Evolutionary conservation across 2,797 vertebrate genomes (phyloP), one percentile per base, ranked within the genome.

Genomic region (Heliangelus exortis): DNA sequence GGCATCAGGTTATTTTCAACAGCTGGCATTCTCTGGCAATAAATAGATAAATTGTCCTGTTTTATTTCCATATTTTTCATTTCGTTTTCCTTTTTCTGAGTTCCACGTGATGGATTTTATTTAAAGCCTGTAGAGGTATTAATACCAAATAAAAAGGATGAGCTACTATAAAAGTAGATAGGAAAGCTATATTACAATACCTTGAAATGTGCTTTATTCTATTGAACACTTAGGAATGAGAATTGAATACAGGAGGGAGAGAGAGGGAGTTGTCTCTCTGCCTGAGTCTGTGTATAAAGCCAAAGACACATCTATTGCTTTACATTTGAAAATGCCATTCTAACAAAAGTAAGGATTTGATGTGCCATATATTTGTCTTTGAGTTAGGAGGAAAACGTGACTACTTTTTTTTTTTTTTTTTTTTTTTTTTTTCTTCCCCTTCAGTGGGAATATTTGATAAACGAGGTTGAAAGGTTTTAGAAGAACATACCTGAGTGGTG

Each of bases 21-120:
- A 92, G 53, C 89, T 93, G 91, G 57, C 26, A 43, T 71, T 15
- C 58, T 93, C 59, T 93, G 69, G 41, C 41, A 81, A 59, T 51
- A 91, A 76, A 59, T 50, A 91, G 72, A 92, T 61, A 90, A 73
- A 68, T 89, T 65, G 39, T 92, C 58, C 88, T 89, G 9, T 12
- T 92, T 79, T 89, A 77, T 96, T 97, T 95, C 36, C 74, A 71
- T 95, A 86, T 85, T 94, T 94, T 86, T 95, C 51, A 66, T 72
- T 86, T 83, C 84, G 55, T 86, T 12, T 2, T 81, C n/a, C 65
- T 66, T 94, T 92, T 79, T 63, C 55, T 81, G 55, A 75, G 25
- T 87, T 90, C 65, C 12, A 66, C 34, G 28, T 34, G 36, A 71
- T 67, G 31, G 39, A 62, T 78, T 96, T 94, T 59, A 88, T 95